A percentile compares a stretch with the other conserved stretches of the same genome.
Conservation (phyloP, 2,797 vertebrate species). For the Myotis pilosus region DNA sequence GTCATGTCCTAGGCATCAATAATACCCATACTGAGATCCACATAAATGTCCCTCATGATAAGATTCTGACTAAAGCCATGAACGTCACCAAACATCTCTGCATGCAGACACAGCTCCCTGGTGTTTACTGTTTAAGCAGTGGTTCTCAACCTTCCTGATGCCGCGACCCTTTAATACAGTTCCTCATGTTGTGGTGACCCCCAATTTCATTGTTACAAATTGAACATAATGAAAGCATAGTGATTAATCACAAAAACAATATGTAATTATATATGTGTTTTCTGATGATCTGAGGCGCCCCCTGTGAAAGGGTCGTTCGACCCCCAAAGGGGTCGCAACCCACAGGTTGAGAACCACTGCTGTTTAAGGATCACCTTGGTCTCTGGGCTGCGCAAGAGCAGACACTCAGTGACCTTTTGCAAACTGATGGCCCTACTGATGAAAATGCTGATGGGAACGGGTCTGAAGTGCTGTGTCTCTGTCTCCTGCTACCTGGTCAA, state of each 20-base stretch:
- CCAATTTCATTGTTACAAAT: too few species aligned
- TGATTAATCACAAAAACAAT: too few species aligned
- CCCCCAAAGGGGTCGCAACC: too few species aligned
- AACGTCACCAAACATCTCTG: conserved; percentile 64
- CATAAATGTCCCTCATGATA: conserved; percentile 61
- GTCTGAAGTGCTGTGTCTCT: conserved; percentile 53
- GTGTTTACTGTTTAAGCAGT: conserved; percentile 66
- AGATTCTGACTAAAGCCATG: conserved; percentile 67
- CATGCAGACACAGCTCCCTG: not conserved
- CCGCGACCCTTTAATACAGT: too few species aligned
- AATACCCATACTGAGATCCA: conserved; percentile 55
- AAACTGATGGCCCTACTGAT: conserved; percentile 55
- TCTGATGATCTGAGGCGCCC: too few species aligned
- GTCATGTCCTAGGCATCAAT: conserved; percentile 73
- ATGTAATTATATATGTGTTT: too few species aligned
- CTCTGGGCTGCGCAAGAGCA: conserved; percentile 62
- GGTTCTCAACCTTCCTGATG: too few species aligned
- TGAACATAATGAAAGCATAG: too few species aligned
- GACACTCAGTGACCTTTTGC: conserved; percentile 51
- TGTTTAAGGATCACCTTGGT: conserved; percentile 71
- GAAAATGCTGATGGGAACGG: conserved; percentile 63
- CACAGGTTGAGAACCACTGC: not conserved
- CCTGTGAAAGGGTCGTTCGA: too few species aligned
- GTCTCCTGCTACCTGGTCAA: conserved; percentile 51
- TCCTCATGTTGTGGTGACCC: too few species aligned